Conservation (phyloP, 2,113 vertebrate genomes). For the Microcebus murinus region DNA sequence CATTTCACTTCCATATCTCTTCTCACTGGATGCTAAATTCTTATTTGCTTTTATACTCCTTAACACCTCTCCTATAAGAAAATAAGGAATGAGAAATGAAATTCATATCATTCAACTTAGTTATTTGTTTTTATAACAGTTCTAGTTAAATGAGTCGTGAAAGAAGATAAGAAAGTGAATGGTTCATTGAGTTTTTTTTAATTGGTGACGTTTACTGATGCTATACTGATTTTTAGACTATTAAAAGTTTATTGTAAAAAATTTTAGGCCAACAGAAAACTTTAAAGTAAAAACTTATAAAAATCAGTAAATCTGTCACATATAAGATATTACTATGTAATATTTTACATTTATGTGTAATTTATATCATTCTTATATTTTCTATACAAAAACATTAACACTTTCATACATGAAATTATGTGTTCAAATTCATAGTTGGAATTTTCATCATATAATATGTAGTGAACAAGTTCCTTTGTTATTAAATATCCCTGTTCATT, state of each 20-base stretch:
- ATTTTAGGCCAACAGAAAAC: background rate
- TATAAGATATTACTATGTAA: background rate
- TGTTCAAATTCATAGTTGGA: background rate
- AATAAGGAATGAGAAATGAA: background rate
- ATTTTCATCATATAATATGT: background rate
- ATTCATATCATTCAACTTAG: background rate
- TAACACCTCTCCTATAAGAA: background rate
- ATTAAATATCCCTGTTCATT: background rate
- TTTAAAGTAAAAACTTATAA: background rate
- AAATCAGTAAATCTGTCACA: background rate
- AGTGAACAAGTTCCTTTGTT: background rate
- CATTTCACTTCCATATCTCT: background rate
- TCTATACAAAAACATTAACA: background rate
- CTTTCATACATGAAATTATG: background rate
- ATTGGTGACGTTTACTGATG: background rate
- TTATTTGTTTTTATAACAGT: constrained; percentile 9
- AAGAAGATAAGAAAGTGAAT: background rate
- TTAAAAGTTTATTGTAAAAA: background rate
- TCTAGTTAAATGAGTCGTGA: background rate
- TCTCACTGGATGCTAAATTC: background rate
- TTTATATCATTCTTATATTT: background rate
- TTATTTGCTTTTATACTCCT: background rate
- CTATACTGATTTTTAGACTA: background rate
- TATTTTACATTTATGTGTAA: background rate
- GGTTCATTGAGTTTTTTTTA: background rate